Evolutionary conservation across 64 coral and sea anemone genomes (phyloP), one percentile per base, ranked within the genome.

Genomic region (Cladopsammia gracilis): DNA sequence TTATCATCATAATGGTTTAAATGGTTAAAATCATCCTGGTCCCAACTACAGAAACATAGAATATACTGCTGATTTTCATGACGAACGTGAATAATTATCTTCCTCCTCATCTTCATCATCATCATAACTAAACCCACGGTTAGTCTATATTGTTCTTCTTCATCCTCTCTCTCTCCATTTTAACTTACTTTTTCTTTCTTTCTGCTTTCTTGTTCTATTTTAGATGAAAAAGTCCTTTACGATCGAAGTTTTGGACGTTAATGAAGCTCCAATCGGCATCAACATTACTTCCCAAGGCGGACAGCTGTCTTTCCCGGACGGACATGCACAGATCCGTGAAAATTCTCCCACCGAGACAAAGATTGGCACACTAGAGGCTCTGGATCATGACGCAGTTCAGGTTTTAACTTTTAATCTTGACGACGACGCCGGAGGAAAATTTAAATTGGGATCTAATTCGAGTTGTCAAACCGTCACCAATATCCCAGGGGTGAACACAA

Each of bases 201-300:
- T 34, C 15, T 13, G 10, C 13, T 58, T 50, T 48, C 46, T 61
- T 66, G 13, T n/a, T 79, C 53, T 6, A 56, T 64, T 69, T 26
- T 25, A 96, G 95, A 87, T 93, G 52, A 72, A 96, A 89, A 96
- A 89, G 34, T 70, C 23, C 2, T 96, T 96, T 18, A 48, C 76
- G 45, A 93, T 96, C n/a, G 90, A 93, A 76, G 90, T 96, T 0
- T 48, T 96, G 69, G 65, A 96, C 51, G 86, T 89, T 14, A 96
- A 96, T 61, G 95, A 96, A 71, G 78, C 90, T 2, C 95, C 95
- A 15, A 84, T 96, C 71, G 89, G 70, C 53, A 90, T 93, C 71
- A 89, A 83, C 20, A 93, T 96, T 3, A 96, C 86, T 1, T 86
- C 95, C 48, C 64, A 26, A 3, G 73, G 79, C n/a, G 86, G 90